Percentiles rank a stretch among this genome's conserved stretches.
These are phyloP conservation scores for Mythimna ferrago DNA, from an alignment of 2,888 invertebrate genomes.

Conservation along the genomic window DNA sequence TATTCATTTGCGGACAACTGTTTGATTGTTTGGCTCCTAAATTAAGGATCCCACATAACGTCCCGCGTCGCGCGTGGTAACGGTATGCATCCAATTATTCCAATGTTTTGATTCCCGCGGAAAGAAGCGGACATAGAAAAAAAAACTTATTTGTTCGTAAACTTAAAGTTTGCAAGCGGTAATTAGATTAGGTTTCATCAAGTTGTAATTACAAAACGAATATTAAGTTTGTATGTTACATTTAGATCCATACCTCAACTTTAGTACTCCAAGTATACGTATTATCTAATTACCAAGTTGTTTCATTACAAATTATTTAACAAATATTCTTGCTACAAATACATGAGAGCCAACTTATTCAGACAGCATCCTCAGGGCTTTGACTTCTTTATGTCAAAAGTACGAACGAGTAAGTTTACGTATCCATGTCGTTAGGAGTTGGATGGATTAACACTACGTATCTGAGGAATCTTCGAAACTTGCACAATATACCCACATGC, in stretches of 20 bases:
- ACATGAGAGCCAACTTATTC: conserved; percentile 32
- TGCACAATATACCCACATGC: conserved; percentile 51
- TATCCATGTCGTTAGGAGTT: conserved; percentile 37
- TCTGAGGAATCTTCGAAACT: conserved; percentile 39
- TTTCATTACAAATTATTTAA: conserved; percentile 24
- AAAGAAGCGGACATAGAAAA: conserved; percentile 2
- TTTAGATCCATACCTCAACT: conserved; percentile 5
- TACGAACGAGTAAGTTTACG: conserved; percentile 24
- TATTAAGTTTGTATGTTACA: neutral
- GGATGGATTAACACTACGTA: conserved; percentile 41
- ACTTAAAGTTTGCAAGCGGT: neutral
- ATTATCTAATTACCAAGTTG: conserved; percentile 10
- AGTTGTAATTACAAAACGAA: neutral
- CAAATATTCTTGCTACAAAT: conserved; percentile 7
- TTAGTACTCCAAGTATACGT: conserved; percentile 9
- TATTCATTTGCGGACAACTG: conserved; percentile 57
- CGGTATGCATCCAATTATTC: conserved; percentile 53
- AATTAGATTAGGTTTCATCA: neutral
- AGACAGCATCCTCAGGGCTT: conserved; percentile 37
- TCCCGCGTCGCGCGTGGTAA: conserved; percentile 53
- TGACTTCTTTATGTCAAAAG: conserved; percentile 45
- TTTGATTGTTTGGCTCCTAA: conserved; percentile 58
- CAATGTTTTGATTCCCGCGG: conserved; percentile 24
- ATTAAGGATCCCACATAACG: conserved; percentile 51
- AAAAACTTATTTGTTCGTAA: conserved; percentile 7